Percentiles rank a stretch among this genome's conserved stretches.
Evolutionary conservation across 2,797 vertebrate species (phyloP).

Genomic region (Urosaurus nigricauda): DNA sequence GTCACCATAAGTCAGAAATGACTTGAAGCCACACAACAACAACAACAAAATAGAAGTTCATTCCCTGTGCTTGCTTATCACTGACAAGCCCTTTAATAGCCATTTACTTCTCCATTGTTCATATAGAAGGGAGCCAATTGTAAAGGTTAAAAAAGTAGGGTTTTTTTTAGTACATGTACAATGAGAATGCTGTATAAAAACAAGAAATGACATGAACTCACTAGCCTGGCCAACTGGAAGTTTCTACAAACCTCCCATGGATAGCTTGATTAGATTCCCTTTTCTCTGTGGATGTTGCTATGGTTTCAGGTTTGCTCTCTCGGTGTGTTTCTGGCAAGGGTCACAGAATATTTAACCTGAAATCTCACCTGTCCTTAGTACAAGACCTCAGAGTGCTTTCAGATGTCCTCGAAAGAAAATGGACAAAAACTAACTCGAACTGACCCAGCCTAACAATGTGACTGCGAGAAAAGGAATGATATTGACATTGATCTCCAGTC

Average conservation of each 20-base stretch:
- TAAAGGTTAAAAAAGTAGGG: background rate
- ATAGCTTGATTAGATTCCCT: constrained; percentile 26
- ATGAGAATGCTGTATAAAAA: background rate
- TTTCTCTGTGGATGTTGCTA: constrained; percentile 17
- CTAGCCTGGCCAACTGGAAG: background rate
- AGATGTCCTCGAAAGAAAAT: background rate
- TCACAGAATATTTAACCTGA: constrained; percentile 8
- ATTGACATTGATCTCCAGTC: background rate
- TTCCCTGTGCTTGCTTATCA: background rate
- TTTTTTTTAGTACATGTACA: background rate
- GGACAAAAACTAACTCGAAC: background rate
- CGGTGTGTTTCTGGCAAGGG: constrained; percentile 10
- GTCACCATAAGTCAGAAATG: too few relatives aligned
- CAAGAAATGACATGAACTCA: constrained; percentile 25
- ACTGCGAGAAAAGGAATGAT: background rate
- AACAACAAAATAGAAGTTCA: background rate
- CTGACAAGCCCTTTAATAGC: background rate
- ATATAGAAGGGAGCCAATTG: background rate
- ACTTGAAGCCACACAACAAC: too few relatives aligned
- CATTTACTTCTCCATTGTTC: background rate
- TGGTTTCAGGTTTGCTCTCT: constrained; percentile 27
- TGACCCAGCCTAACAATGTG: background rate
- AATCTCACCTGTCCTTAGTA: constrained; percentile 8
- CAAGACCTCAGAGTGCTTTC: background rate
- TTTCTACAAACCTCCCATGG: background rate